Base-by-base conservation (phyloP, 2,113 vertebrate genomes). In the Rhabdornis inornatus region DNA sequence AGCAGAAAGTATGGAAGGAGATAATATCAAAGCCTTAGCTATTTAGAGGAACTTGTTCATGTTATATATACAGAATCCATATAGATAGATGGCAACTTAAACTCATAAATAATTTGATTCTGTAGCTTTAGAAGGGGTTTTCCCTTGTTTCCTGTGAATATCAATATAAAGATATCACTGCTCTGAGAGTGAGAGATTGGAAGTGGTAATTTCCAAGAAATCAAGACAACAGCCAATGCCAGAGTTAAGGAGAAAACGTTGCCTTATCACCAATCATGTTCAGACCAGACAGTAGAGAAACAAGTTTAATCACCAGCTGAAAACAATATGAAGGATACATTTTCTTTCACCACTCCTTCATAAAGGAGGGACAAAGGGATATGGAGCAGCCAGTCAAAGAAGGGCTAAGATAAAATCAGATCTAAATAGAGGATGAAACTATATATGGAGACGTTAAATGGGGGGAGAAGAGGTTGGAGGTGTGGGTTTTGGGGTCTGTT, bases 391-490 rank as follows among this genome's bases (percentile, higher is more conserved):
- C 19, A 60, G 39, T 9, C 50, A 69, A 91, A 80, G 61, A 63
- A 59, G 19, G 5, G 65, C 19, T 57, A 83, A 60, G 27, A 57
- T 7, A 61, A 75, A 89, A 30, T 83, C 61, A 83, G 25, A 42
- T 28, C 23, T 52, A 33, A 50, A 56, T 21, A 85, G 33, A 49
- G 13, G 7, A 63, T 49, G 35, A 65, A 81, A 65, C 22, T 14
- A 1, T 22, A 39, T 7, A 49, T 14, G 11, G 19, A 76, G 30
- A 60, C 5, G 64, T 30, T 27, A 68, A 83, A 64, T 13, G 10
- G 15, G 8, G 9, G 9, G 0, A 31, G 76, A 55, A 60, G 44
- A 40, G 3, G 6, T 3, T 60, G 10, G 8, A 7, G 14, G 14
- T 8, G 6, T 10, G 11, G 21, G 12, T 2, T 83, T 59, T 9